Conservation (phyloP, 2,113 vertebrate species). For the Periophthalmodon schlosseri region DNA sequence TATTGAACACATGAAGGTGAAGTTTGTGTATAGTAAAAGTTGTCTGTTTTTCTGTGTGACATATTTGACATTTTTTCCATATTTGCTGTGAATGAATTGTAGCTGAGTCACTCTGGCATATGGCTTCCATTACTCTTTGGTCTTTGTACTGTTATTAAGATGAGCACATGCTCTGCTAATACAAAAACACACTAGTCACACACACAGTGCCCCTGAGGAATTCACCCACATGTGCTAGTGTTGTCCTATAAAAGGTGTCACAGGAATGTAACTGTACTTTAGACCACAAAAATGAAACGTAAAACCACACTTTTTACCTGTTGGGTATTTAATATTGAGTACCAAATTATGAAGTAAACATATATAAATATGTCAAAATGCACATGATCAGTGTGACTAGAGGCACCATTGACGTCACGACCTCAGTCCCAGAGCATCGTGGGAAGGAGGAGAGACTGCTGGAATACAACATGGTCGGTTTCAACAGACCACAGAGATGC, state of each 20-base stretch:
- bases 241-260: constrained; percentile 54
- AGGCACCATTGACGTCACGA: constrained; percentile 51
- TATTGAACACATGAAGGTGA: neutral
- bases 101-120: constrained; percentile 58
- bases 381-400: constrained; percentile 32
- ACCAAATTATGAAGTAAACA: constrained; percentile 29
- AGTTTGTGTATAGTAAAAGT: neutral
- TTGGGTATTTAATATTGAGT: constrained; percentile 3
- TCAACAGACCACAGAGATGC: constrained; percentile 48
- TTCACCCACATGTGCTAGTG: constrained; percentile 49
- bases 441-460: constrained; percentile 47
- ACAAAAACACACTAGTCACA: constrained; percentile 24
- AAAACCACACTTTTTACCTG: neutral
- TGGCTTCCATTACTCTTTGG: constrained; percentile 53
- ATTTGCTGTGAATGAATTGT: constrained; percentile 54
- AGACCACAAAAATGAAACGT: neutral
- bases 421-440: constrained; percentile 57
- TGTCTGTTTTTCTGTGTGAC: constrained; percentile 29
- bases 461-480: constrained; percentile 43
- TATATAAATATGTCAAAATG: neutral
- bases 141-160: constrained; percentile 62
- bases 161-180: constrained; percentile 27
- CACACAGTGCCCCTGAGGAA: constrained; percentile 38
- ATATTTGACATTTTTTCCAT: constrained; percentile 67
- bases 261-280: neutral